These are phyloP conservation scores for Ryuthela nishihirai DNA, from an alignment of 2,888 invertebrate species.

Conservation along the genomic window DNA sequence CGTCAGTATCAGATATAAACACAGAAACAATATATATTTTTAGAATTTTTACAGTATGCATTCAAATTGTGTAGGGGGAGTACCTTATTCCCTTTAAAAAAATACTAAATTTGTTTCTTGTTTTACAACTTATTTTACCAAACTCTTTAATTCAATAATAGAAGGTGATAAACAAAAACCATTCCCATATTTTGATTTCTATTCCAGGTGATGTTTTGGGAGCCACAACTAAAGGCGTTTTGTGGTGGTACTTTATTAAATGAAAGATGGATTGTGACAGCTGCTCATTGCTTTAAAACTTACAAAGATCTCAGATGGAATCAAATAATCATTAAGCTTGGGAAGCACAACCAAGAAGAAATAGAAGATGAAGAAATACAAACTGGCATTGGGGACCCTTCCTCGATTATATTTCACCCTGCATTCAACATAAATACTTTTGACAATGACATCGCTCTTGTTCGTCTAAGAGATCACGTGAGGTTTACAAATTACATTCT, in stretches of 20 bases:
- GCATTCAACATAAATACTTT: constrained; percentile 43
- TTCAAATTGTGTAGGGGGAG: no score
- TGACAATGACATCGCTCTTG: constrained; percentile 45
- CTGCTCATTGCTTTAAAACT: constrained; percentile 44
- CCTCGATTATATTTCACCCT: constrained; percentile 41
- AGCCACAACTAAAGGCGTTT: constrained; percentile 41
- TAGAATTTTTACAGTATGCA: no score
- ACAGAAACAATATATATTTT: no score
- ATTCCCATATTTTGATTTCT: no score
- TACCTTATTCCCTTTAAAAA: no score
- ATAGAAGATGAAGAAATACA: constrained; percentile 41
- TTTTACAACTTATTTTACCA: no score
- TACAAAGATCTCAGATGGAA: constrained; percentile 16
- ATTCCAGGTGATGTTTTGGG: constrained; percentile 44
- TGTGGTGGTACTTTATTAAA: constrained; percentile 45
- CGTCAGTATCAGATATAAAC: no score
- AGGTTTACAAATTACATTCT: constrained; percentile 42
- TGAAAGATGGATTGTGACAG: constrained; percentile 44
- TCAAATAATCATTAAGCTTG: constrained; percentile 41
- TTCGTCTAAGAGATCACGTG: constrained; percentile 40
- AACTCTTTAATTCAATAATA: no score
- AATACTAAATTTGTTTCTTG: no score
- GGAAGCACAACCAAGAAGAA: constrained; percentile 43
- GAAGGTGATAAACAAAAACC: no score
- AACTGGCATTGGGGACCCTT: constrained; percentile 34